A percentile compares a stretch with the other conserved stretches of the same genome.
These are phyloP conservation scores for Camponotus pennsylvanicus DNA, from an alignment of 1,140 invertebrate genomes.

Conservation along the genomic window DNA sequence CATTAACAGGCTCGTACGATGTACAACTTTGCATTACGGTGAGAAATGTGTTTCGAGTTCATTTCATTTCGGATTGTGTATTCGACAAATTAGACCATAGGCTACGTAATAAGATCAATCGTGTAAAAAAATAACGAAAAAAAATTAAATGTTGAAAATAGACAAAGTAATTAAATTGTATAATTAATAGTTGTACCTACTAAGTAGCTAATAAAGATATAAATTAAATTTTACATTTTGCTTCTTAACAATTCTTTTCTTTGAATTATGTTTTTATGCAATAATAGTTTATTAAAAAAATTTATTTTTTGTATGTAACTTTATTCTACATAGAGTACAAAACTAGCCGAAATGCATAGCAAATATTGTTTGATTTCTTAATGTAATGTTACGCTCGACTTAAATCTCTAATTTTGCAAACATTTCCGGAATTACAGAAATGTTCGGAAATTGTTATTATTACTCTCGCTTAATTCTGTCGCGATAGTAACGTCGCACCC, in stretches of 20 bases:
- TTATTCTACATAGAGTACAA: neutral
- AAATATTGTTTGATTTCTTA: neutral
- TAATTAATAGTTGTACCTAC: neutral
- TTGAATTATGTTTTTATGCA: neutral
- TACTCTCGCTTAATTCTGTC: conserved; percentile 44
- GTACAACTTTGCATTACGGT: conserved; percentile 18
- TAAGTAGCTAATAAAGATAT: neutral
- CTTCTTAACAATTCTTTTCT: neutral
- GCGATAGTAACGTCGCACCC: neutral
- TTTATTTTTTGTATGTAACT: neutral
- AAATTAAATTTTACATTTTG: conserved; percentile 1
- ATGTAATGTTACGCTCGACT: neutral
- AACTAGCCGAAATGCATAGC: neutral
- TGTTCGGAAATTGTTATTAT: conserved; percentile 18
- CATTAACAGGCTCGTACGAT: conserved; percentile 44
- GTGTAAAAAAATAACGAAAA: neutral
- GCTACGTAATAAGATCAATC: neutral
- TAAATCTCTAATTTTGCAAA: conserved; percentile 52
- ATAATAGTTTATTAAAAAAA: neutral
- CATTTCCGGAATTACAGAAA: conserved; percentile 12
- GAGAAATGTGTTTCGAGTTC: conserved; percentile 25
- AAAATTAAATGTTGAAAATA: neutral
- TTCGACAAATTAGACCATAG: neutral
- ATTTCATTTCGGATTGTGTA: conserved; percentile 10
- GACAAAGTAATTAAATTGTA: neutral